Percentiles rank a stretch among this genome's conserved stretches.
Conservation (phyloP, 1,140 invertebrate genomes). For the Parapsyche elsis region DNA sequence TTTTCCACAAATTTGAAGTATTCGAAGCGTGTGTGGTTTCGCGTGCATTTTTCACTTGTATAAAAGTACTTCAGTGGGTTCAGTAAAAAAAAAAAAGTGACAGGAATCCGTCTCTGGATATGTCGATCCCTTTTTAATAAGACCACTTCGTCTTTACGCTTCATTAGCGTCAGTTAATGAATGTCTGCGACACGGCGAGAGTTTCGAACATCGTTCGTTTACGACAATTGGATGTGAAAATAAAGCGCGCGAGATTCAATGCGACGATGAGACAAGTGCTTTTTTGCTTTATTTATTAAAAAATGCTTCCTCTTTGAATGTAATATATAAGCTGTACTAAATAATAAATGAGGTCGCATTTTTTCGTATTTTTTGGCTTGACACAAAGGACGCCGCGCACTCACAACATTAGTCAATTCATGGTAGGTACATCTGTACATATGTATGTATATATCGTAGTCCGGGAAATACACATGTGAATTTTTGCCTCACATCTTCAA, state of each 20-base stretch:
- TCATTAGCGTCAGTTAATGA: constrained; percentile 69
- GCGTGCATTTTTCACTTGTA: background rate
- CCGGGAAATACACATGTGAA: constrained; percentile 26
- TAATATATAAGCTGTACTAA: constrained; percentile 17
- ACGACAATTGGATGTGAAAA: background rate
- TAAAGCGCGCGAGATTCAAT: background rate
- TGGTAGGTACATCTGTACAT: no score
- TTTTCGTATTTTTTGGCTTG: constrained; percentile 31
- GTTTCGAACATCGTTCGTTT: background rate
- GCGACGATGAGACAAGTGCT: background rate
- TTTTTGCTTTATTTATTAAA: background rate
- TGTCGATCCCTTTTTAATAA: constrained; percentile 47
- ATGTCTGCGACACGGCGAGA: background rate
- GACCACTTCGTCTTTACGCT: constrained; percentile 59
- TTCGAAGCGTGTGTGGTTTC: constrained; percentile 33
- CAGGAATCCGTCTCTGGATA: constrained; percentile 12
- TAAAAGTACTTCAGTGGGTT: background rate
- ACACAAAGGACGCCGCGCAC: constrained; percentile 35
- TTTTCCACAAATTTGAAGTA: constrained; percentile 12
- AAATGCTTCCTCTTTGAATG: constrained; percentile 10
- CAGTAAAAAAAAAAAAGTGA: background rate
- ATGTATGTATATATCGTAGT: no score
- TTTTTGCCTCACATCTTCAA: constrained; percentile 20
- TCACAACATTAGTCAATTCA: constrained; percentile 40
- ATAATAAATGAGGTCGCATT: constrained; percentile 38